phyloP scores from a whole-genome alignment of 53 echinoderm and acorn worm genomes.

The Apostichopus leukothele region DNA sequence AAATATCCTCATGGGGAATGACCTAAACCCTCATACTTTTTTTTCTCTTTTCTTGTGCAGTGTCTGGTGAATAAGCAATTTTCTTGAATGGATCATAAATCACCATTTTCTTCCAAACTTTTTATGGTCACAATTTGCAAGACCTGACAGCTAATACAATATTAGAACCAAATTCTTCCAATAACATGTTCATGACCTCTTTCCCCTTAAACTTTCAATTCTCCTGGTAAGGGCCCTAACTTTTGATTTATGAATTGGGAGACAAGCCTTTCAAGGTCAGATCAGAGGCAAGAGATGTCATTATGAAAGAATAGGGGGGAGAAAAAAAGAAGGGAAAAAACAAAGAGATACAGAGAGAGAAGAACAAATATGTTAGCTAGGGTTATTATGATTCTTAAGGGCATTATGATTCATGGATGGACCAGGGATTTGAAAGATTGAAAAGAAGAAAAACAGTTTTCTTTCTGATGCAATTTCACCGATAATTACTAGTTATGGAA shows the following conservation, averaged over 20 bases:
- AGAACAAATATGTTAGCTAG: not conserved
- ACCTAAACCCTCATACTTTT: conserved; percentile 14
- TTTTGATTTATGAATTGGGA: conserved; percentile 14
- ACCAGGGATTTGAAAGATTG: not conserved
- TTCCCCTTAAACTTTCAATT: not conserved
- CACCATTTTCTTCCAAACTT: not conserved
- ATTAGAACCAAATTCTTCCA: conserved; percentile 6
- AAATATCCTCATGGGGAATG: conserved; percentile 16
- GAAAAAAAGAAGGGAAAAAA: not conserved
- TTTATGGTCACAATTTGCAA: not conserved
- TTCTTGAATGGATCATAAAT: conserved; percentile 18
- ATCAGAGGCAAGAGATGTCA: not conserved
- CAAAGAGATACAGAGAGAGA: not conserved
- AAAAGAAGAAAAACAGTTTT: not conserved
- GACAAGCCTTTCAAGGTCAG: conserved; percentile 10
- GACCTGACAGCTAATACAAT: not conserved
- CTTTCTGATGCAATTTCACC: not conserved
- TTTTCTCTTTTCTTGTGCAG: not conserved
- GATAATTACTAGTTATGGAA: no score
- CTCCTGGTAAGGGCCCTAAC: conserved; percentile 18
- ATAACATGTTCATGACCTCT: conserved; percentile 16
- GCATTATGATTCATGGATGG: not conserved
- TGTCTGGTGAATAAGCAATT: conserved; percentile 27
- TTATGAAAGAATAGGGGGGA: not conserved
- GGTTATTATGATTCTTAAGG: not conserved